These are phyloP conservation scores for Nothoprocta pentlandii DNA, from an alignment of 2,113 vertebrate genomes.

Conservation along the genomic window DNA sequence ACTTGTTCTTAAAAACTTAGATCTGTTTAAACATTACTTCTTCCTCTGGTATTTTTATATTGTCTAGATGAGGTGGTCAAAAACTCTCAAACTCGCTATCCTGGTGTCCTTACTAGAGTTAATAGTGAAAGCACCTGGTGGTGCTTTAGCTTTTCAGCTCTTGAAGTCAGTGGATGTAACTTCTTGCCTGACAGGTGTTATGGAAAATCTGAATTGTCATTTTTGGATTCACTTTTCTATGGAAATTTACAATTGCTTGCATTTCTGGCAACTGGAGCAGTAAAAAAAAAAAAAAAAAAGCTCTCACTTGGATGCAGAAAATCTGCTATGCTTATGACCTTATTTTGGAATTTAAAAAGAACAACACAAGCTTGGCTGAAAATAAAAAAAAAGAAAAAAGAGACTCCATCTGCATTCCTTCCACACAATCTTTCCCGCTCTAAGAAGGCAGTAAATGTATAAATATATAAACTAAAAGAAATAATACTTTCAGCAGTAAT, in stretches of 20 bases:
- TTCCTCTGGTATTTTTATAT: neutral
- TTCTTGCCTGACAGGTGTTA: slow-evolving; percentile 5
- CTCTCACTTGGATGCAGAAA: neutral
- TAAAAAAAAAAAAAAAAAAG: neutral
- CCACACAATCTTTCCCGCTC: neutral
- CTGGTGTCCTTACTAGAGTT: neutral
- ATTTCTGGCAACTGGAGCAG: slow-evolving; percentile 21
- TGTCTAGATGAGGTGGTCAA: neutral
- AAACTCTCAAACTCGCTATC: neutral
- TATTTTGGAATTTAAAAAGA: slow-evolving; percentile 32
- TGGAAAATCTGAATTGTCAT: slow-evolving; percentile 27
- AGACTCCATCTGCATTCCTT: slow-evolving; percentile 21
- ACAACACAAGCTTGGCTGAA: neutral
- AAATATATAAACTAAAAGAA: neutral
- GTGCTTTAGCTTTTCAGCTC: neutral
- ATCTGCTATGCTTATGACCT: neutral
- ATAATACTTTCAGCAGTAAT: neutral
- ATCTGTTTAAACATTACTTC: neutral
- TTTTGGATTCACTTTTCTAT: neutral
- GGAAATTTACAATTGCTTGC: neutral
- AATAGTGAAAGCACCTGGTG: rapidly evolving
- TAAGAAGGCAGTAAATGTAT: neutral
- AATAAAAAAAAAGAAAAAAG: neutral
- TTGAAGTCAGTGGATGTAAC: neutral
- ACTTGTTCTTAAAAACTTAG: neutral